phyloP scores from a whole-genome alignment of 2,888 invertebrate species.

The Dicyrtomina minuta region DNA sequence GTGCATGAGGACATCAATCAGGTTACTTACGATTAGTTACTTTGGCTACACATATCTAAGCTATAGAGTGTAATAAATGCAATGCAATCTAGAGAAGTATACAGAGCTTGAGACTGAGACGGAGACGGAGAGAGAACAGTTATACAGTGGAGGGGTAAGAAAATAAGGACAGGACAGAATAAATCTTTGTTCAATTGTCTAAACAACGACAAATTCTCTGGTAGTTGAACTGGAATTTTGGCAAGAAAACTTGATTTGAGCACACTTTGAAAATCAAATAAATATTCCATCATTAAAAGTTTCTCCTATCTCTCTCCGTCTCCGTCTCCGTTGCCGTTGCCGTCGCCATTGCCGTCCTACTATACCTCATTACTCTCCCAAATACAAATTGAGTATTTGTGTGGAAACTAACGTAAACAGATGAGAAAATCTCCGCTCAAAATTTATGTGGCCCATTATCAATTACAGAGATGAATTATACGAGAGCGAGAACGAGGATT shows the following conservation, averaged over 20 bases:
- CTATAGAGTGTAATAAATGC: not conserved
- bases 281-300: not conserved
- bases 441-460: constrained; percentile 7
- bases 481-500: no score
- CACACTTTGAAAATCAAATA: no score
- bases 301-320: not conserved
- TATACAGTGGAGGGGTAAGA: not conserved
- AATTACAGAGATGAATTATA: no score
- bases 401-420: not conserved
- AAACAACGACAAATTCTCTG: not conserved
- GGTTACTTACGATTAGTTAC: no score
- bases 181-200: constrained; percentile 26
- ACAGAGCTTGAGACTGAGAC: not conserved
- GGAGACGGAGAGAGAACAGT: no score
- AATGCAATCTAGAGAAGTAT: not conserved
- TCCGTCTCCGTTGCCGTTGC: not conserved
- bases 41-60: not conserved
- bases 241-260: constrained; percentile 11
- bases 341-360: not conserved
- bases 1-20: no score
- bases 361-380: not conserved
- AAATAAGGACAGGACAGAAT: constrained; percentile 4
- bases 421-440: not conserved
- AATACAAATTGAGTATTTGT: constrained; percentile 7
- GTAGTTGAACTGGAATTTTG: not conserved